Percentiles rank a stretch among this genome's conserved stretches.
Evolutionary conservation across 1,140 invertebrate species (phyloP).

Genomic region (Papilio machaon): DNA sequence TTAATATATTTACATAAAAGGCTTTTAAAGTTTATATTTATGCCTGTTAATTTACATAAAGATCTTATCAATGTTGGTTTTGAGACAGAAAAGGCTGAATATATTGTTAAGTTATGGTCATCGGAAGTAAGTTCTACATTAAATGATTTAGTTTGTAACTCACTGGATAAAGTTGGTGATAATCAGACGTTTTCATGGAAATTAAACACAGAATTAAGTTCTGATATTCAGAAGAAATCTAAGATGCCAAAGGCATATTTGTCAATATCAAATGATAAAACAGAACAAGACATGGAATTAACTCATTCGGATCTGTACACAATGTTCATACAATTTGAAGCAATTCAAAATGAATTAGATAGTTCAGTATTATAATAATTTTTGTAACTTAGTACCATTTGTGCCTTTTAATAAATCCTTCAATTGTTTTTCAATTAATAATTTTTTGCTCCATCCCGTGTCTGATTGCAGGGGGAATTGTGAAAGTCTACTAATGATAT

Average conservation of each 20-base stretch:
- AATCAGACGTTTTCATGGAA: slow-evolving; percentile 66
- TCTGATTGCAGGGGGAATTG: too few relatives aligned
- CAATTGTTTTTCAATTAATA: slow-evolving; percentile 3
- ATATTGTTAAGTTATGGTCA: slow-evolving; percentile 72
- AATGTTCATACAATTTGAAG: slow-evolving; percentile 73
- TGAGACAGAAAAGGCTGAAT: slow-evolving; percentile 63
- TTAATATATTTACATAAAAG: slow-evolving; percentile 69
- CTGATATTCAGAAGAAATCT: slow-evolving; percentile 67
- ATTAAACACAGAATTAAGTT: slow-evolving; percentile 74
- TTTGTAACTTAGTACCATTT: slow-evolving; percentile 28
- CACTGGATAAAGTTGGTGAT: slow-evolving; percentile 51
- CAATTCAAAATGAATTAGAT: slow-evolving; percentile 75
- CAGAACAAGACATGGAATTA: slow-evolving; percentile 65
- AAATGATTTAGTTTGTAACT: slow-evolving; percentile 57
- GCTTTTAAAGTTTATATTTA: slow-evolving; percentile 72
- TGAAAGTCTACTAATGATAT: too few relatives aligned
- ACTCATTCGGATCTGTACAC: slow-evolving; percentile 70
- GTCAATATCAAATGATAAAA: slow-evolving; percentile 47
- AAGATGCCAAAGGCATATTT: slow-evolving; percentile 72
- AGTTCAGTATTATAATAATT: slow-evolving; percentile 51
- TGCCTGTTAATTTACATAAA: slow-evolving; percentile 67
- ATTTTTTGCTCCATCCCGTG: background rate
- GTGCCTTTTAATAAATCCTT: slow-evolving; percentile 40
- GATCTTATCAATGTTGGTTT: slow-evolving; percentile 65
- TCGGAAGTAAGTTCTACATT: slow-evolving; percentile 64